Evolutionary conservation across 2,888 invertebrate species (phyloP).

Genomic region (Conus canariensis): DNA sequence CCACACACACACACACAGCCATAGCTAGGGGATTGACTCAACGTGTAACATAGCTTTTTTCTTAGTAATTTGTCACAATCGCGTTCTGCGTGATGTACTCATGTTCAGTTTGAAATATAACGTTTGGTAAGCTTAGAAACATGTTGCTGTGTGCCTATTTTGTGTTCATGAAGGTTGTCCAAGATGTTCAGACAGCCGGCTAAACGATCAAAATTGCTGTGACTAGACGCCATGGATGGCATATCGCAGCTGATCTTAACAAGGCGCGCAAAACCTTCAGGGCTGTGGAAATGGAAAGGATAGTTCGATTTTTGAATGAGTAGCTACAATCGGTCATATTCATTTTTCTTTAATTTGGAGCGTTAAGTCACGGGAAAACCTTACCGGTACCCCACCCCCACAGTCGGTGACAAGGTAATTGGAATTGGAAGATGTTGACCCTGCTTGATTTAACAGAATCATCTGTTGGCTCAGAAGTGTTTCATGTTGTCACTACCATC

Average conservation of each 20-base stretch:
- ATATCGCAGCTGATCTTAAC: slow-evolving; percentile 24
- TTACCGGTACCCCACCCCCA: neutral
- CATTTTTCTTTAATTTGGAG: neutral
- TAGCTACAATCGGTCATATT: neutral
- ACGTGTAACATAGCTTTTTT: slow-evolving; percentile 8
- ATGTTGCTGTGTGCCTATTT: neutral
- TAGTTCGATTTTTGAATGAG: neutral
- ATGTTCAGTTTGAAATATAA: neutral
- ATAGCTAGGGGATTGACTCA: neutral
- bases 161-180: too few relatives aligned
- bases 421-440: neutral
- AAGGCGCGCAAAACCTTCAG: slow-evolving; percentile 33
- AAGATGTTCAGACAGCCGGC: slow-evolving; percentile 8
- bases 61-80: neutral
- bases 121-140: neutral
- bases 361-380: neutral
- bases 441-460: neutral
- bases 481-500: too few relatives aligned
- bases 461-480: neutral
- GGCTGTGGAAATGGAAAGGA: neutral
- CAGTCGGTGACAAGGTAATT: neutral
- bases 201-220: neutral
- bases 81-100: neutral
- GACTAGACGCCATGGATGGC: slow-evolving; percentile 9
- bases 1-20: slow-evolving; percentile 32